Conservation (phyloP, 1,140 invertebrate species). For the Fopius arisanus region DNA sequence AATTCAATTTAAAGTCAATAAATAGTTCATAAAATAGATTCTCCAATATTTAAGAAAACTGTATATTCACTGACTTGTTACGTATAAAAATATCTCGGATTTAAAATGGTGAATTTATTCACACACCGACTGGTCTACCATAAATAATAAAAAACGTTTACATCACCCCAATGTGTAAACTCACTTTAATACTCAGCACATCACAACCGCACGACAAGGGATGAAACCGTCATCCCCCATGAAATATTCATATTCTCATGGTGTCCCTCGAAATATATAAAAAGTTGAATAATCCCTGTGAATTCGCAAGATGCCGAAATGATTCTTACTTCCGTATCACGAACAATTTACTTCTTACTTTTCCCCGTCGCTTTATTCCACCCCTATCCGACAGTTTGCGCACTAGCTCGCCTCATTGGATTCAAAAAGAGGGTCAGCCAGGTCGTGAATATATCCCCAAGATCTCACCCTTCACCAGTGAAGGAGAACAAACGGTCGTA, state of each 20-base stretch:
- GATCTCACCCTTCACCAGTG: background rate
- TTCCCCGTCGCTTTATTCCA: background rate
- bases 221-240: background rate
- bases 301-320: constrained; percentile 21
- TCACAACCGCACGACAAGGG: background rate
- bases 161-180: background rate
- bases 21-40: no score
- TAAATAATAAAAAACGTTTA: background rate
- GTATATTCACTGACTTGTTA: no score
- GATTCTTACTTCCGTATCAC: constrained; percentile 14
- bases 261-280: constrained; percentile 19
- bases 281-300: background rate
- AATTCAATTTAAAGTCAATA: no score
- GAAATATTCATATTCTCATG: constrained; percentile 25
- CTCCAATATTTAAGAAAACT: no score
- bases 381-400: background rate
- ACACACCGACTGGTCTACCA: background rate
- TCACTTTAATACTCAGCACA: background rate
- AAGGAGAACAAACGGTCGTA: background rate
- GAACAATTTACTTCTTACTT: constrained; percentile 6
- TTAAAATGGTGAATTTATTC: background rate
- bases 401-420: background rate
- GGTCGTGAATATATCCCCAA: background rate
- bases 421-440: constrained; percentile 1
- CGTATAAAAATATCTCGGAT: no score